A percentile compares a stretch with the other conserved stretches of the same genome.
Conservation (phyloP, 2,797 vertebrate species). For the Schizopygopsis pylzovi region DNA sequence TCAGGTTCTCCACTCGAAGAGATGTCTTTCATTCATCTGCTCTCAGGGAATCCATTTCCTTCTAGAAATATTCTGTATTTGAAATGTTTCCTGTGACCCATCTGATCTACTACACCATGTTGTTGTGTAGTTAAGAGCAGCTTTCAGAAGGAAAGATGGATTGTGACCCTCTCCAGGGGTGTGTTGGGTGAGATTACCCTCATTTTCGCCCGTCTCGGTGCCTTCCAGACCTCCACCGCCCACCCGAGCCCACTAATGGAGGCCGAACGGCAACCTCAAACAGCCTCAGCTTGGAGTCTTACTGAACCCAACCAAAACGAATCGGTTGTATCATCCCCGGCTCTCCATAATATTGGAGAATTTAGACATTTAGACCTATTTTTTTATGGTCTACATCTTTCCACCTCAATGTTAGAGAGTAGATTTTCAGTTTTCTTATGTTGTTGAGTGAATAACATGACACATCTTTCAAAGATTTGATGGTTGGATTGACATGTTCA, state of each 20-base stretch:
- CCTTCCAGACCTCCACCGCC: slow-evolving; percentile 19
- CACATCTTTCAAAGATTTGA: neutral
- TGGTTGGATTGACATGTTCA: slow-evolving; percentile 48
- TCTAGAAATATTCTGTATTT: slow-evolving; percentile 22
- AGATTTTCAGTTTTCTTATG: neutral
- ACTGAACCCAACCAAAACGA: slow-evolving; percentile 26
- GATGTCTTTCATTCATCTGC: slow-evolving; percentile 36
- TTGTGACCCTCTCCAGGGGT: slow-evolving; percentile 10
- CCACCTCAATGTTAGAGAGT: neutral
- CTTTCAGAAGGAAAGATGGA: slow-evolving; percentile 23
- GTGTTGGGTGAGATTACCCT: slow-evolving; percentile 41
- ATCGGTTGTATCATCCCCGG: slow-evolving; percentile 28
- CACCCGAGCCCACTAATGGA: slow-evolving; percentile 27
- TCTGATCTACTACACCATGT: neutral
- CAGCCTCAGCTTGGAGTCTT: slow-evolving; percentile 6
- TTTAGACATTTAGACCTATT: neutral
- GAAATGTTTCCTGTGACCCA: slow-evolving; percentile 19
- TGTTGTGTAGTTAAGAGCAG: neutral
- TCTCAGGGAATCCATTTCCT: slow-evolving; percentile 13
- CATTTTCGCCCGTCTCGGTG: slow-evolving; percentile 14
- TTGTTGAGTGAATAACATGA: neutral
- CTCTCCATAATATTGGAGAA: slow-evolving; percentile 39
- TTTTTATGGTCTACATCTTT: slow-evolving; percentile 5
- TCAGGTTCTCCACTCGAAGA: slow-evolving; percentile 1
- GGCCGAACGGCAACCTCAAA: slow-evolving; percentile 22